Evolutionary conservation across 2,797 vertebrate genomes (phyloP), one percentile per base, ranked within the genome.

Genomic region (Coregonus ussuriensis): DNA sequence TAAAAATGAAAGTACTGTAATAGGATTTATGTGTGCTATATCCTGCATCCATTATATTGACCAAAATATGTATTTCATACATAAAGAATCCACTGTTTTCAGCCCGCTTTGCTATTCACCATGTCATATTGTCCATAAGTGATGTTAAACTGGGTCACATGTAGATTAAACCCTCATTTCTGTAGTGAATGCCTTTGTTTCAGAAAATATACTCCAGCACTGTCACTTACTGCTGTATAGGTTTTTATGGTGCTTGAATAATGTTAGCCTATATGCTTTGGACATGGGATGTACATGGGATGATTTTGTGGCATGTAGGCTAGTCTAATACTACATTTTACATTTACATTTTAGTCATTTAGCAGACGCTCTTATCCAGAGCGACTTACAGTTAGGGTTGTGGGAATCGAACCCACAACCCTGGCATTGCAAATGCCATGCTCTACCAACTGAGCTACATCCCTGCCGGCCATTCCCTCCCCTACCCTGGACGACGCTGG

Each of bases 91-190:
- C 25, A 9, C 59, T 63, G 59, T 63, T 25, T 63, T 63, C 21
- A 25, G 9, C 21, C 59, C 9, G 21, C 7, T 25, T 21, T 9
- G 21, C 18, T 29, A 63, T 63, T 25, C 59, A 3, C 59, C 21
- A 63, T 63, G 21, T 85, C 73, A 75, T 84, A 82, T 89, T 81
- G 77, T 76, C 80, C 72, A 75, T 15, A 79, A 79, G 72, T 59
- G 82, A 47, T 13, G 41, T 85, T 83, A 84, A 90, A 87, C 74
- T 89, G 76, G 89, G 86, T 87, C 91, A 89, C 75, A 67, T 85
- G 74, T 83, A n/a, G 79, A 70, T 87, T 11, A 63, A 18, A 63
- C n/a, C 21, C n/a, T 25, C 6, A 9, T 1, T 63, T 63, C n/a
- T 54, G 2, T 33, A 33, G 15, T 33, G 15, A 68, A 35, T 68